Base-by-base conservation (phyloP, 2,797 vertebrate species). In the Rhyacichthys aspro region DNA sequence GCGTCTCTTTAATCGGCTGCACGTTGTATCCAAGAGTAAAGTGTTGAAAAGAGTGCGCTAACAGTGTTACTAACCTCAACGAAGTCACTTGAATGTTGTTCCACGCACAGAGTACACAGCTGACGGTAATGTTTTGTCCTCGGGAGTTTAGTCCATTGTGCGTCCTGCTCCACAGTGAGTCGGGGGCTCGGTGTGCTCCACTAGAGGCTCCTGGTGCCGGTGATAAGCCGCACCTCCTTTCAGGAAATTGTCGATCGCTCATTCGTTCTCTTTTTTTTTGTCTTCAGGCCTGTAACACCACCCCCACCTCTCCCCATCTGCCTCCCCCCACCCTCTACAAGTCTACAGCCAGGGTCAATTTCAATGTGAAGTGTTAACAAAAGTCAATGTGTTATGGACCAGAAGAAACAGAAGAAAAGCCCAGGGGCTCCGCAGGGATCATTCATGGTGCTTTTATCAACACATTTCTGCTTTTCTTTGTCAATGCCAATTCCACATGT, bases 241-340 rank as follows among this genome's bases (percentile, higher is more conserved):
- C 94, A 95, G 95, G 95, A 97, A 96, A 95, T 93, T 84, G 92
- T 93, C 94, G 86, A 94, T 95, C 90, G 91, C 86, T 80, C 83
- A 89, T 79, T 85, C 57, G 50, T 85, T 85, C 87, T 78, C 57
- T 28, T 69, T 86, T 80, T 84, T 85, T 80, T 85, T 78, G 87
- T 83, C 69, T 74, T 50, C 23, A 33, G 33, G 15, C 34, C 81
- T 90, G 88, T 41, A 92, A 94, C 72, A 92, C 15, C 48, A 9
- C 15, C 15, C 15, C 55, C 23, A 7, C 74, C 89, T 74, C 80
- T 86, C 81, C 76, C 86, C 78, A 75, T 83, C 87, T 16, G 59
- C 90, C 55, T 23, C 23, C 61, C 18, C 54, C 76, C 62, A 28
- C 89, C 52, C 2, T 49, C 34, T 10, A 46, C 11, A 17, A 55